These are phyloP conservation scores for Tetheella fluctuosa DNA, from an alignment of 2,888 invertebrate species.

Conservation along the genomic window DNA sequence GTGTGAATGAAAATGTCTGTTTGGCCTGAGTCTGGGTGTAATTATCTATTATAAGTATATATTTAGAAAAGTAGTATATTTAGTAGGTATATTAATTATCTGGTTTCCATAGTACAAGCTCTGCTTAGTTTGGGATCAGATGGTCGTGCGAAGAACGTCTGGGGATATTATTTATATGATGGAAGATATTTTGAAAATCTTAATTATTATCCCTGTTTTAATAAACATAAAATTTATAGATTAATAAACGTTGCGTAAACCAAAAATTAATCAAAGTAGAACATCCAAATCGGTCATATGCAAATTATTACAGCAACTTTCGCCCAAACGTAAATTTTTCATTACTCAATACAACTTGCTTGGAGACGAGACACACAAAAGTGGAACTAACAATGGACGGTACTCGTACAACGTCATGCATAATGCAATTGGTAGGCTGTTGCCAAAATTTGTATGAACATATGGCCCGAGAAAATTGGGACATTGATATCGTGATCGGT, in stretches of 20 bases:
- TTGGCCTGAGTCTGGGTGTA: too few relatives aligned
- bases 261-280: conserved; percentile 2
- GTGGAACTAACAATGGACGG: conserved; percentile 16
- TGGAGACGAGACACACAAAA: conserved; percentile 11
- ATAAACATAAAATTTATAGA: too few relatives aligned
- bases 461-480: conserved; percentile 33
- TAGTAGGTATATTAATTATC: too few relatives aligned
- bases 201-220: too few relatives aligned
- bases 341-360: conserved; percentile 17
- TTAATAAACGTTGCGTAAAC: background rate
- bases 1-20: too few relatives aligned
- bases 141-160: too few relatives aligned
- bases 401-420: conserved; percentile 31
- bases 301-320: conserved; percentile 12
- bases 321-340: conserved; percentile 13
- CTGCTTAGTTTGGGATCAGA: too few relatives aligned
- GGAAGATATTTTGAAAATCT: too few relatives aligned
- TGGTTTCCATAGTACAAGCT: too few relatives aligned
- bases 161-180: too few relatives aligned
- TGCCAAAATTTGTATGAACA: conserved; percentile 32
- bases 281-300: conserved; percentile 13
- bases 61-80: too few relatives aligned
- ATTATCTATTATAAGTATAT: too few relatives aligned
- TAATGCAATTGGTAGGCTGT: conserved; percentile 36
- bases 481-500: conserved; percentile 20